Evolutionary conservation across 2,888 invertebrate genomes (phyloP).

Genomic region (Dione vanillae): DNA sequence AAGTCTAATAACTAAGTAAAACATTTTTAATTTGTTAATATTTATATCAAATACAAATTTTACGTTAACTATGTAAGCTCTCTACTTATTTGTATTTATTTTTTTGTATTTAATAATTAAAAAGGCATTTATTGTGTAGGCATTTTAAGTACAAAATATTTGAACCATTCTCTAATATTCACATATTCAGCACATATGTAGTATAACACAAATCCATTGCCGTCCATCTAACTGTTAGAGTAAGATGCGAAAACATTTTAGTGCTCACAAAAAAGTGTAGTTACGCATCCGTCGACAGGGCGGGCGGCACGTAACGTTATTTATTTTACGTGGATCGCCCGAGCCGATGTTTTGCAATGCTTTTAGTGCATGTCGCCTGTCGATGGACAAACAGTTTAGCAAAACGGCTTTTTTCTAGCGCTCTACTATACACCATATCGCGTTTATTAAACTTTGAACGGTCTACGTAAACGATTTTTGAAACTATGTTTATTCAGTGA

Average conservation of each 20-base stretch:
- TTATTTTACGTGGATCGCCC: slow-evolving; percentile 73
- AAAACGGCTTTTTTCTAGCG: slow-evolving; percentile 56
- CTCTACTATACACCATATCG: slow-evolving; percentile 35
- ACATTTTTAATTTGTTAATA: not conserved
- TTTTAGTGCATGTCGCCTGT: slow-evolving; percentile 64
- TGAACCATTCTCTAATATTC: not conserved
- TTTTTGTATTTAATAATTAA: not conserved
- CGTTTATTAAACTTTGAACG: slow-evolving; percentile 35
- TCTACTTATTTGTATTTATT: not conserved
- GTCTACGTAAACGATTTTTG: slow-evolving; percentile 35
- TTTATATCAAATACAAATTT: no score
- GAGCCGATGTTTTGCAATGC: slow-evolving; percentile 59
- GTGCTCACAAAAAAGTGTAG: slow-evolving; percentile 57
- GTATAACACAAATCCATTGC: not conserved
- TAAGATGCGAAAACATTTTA: slow-evolving; percentile 45
- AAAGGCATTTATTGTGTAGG: not conserved
- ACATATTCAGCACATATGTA: not conserved
- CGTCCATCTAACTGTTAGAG: slow-evolving; percentile 21
- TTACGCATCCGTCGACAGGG: slow-evolving; percentile 62
- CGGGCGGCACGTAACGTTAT: slow-evolving; percentile 72
- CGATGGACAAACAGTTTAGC: slow-evolving; percentile 75
- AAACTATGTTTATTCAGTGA: slow-evolving; percentile 24
- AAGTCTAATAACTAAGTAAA: not conserved
- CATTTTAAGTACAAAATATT: not conserved
- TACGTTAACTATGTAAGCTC: no score